These are phyloP conservation scores for Erethizon dorsatum DNA, from an alignment of 2,797 vertebrate genomes.

Conservation along the genomic window DNA sequence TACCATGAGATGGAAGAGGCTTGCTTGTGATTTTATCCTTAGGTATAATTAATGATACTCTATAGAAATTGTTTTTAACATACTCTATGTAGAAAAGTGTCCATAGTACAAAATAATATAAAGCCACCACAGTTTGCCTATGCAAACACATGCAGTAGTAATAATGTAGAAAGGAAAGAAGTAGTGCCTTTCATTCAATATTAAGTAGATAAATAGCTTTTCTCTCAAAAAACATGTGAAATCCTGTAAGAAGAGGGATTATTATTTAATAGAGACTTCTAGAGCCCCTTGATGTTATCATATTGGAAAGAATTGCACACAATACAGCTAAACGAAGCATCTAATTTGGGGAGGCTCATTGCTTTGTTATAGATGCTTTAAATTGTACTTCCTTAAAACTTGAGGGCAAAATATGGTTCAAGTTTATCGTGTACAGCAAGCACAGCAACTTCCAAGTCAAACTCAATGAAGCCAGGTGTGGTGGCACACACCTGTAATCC, in stretches of 20 bases:
- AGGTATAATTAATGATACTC: slow-evolving; percentile 7
- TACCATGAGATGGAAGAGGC: neutral
- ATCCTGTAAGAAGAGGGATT: slow-evolving; percentile 35
- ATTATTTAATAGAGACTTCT: slow-evolving; percentile 74
- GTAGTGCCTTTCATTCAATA: slow-evolving; percentile 49
- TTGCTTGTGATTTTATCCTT: neutral
- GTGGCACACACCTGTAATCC: neutral
- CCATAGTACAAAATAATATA: neutral
- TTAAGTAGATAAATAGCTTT: slow-evolving; percentile 65
- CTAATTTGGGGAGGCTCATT: slow-evolving; percentile 61
- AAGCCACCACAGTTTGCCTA: neutral
- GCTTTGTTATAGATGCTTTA: slow-evolving; percentile 72
- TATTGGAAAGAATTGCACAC: slow-evolving; percentile 65
- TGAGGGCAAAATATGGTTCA: slow-evolving; percentile 78
- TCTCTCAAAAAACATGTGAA: slow-evolving; percentile 44
- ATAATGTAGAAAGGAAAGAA: neutral
- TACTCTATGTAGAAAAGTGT: neutral
- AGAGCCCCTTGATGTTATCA: neutral
- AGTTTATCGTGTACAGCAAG: slow-evolving; percentile 43
- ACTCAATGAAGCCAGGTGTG: neutral
- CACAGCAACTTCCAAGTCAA: slow-evolving; percentile 66
- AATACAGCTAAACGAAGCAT: slow-evolving; percentile 46
- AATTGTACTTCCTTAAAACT: slow-evolving; percentile 73
- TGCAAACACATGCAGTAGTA: neutral
- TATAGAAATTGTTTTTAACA: neutral